phyloP scores from a whole-genome alignment of 2,888 invertebrate species.

The Microplitis manilae region DNA sequence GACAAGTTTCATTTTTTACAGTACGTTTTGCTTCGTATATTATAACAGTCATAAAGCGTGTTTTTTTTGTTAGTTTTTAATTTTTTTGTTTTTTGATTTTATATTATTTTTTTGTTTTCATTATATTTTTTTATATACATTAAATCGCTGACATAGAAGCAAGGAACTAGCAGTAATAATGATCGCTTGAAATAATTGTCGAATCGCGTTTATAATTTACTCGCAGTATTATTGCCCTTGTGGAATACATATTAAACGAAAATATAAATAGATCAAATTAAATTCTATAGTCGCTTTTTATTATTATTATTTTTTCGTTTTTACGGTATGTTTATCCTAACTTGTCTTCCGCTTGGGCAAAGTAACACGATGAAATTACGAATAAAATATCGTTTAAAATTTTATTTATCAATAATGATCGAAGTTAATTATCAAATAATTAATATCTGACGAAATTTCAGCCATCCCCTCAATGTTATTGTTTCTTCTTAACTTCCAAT shows the following conservation, averaged over 20 bases:
- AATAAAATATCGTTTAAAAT: slow-evolving; percentile 21
- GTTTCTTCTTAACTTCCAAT: slow-evolving; percentile 16
- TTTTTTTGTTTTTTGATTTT: not conserved
- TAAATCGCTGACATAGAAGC: slow-evolving; percentile 16
- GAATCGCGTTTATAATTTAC: slow-evolving; percentile 36
- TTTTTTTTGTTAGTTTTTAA: slow-evolving; percentile 3
- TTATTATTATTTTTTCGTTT: slow-evolving; percentile 21
- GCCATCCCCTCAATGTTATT: slow-evolving; percentile 26
- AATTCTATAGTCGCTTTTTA: slow-evolving; percentile 5
- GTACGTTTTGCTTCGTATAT: slow-evolving; percentile 25
- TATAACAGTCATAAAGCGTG: not conserved
- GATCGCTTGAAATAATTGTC: slow-evolving; percentile 34
- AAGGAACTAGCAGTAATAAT: slow-evolving; percentile 30
- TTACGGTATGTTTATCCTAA: not conserved
- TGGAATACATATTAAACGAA: slow-evolving; percentile 30
- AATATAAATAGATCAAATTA: slow-evolving; percentile 4
- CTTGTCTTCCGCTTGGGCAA: slow-evolving; percentile 35
- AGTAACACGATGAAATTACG: slow-evolving; percentile 21
- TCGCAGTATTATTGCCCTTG: slow-evolving; percentile 45
- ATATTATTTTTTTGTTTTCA: slow-evolving; percentile 8
- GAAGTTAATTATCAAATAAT: slow-evolving; percentile 7
- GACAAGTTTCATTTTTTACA: slow-evolving; percentile 1
- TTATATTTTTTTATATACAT: not conserved
- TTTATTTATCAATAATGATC: slow-evolving; percentile 39
- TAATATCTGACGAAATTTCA: slow-evolving; percentile 34